phyloP scores from a whole-genome alignment of 2,113 vertebrate genomes.

The Atherinomorus stipes region DNA sequence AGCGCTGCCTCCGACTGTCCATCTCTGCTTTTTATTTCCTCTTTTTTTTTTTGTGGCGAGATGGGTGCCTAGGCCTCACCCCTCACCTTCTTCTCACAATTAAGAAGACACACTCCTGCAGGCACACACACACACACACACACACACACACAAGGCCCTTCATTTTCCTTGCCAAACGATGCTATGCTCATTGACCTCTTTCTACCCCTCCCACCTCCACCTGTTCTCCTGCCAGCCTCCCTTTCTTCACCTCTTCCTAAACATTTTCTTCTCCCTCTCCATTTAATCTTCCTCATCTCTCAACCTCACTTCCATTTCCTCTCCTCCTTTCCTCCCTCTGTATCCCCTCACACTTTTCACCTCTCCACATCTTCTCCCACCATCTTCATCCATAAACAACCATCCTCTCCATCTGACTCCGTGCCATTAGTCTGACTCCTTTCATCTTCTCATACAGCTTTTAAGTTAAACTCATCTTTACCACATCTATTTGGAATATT shows the following conservation, averaged over 20 bases:
- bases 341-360: slow-evolving; percentile 22
- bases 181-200: slow-evolving; percentile 66
- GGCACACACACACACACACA: slow-evolving; percentile 31
- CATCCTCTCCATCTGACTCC: slow-evolving; percentile 23
- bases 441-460: slow-evolving; percentile 45
- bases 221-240: slow-evolving; percentile 41
- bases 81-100: slow-evolving; percentile 73
- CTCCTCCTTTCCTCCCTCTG: slow-evolving; percentile 5
- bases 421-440: slow-evolving; percentile 50
- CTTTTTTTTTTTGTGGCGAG: slow-evolving; percentile 15
- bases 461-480: slow-evolving; percentile 47
- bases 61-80: slow-evolving; percentile 67
- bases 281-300: slow-evolving; percentile 28
- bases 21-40: slow-evolving; percentile 63
- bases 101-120: slow-evolving; percentile 49
- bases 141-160: slow-evolving; percentile 35
- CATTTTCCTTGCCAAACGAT: slow-evolving; percentile 61
- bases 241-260: slow-evolving; percentile 26
- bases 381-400: slow-evolving; percentile 44
- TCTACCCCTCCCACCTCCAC: slow-evolving; percentile 36
- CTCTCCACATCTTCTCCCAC: slow-evolving; percentile 13
- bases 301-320: slow-evolving; percentile 12
- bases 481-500: slow-evolving; percentile 33
- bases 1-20: slow-evolving; percentile 56
- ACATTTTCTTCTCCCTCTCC: slow-evolving; percentile 22